Percentiles rank a stretch among this genome's conserved stretches.
Evolutionary conservation across 2,888 invertebrate genomes (phyloP).

Genomic region (Tethea ocularis): DNA sequence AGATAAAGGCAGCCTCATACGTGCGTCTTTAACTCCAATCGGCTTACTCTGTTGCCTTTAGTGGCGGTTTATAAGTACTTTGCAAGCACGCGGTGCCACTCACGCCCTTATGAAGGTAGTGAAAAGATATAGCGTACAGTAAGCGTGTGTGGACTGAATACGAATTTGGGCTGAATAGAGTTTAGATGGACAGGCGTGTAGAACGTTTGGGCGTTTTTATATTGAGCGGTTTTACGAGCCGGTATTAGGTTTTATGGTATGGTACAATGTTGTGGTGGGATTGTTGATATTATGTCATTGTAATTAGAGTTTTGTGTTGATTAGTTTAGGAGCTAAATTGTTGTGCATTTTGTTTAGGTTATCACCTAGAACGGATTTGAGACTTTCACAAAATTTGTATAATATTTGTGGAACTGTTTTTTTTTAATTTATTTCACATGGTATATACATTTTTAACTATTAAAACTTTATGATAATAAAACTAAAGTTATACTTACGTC

Average conservation of each 20-base stretch:
- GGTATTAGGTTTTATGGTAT: conserved; percentile 54
- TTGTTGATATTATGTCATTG: conserved; percentile 9
- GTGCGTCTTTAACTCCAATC: conserved; percentile 49
- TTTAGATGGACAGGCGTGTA: conserved; percentile 27
- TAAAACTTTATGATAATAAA: too few species aligned
- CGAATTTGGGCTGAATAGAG: conserved; percentile 64
- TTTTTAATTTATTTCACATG: too few species aligned
- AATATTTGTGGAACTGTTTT: too few species aligned
- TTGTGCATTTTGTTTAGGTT: too few species aligned
- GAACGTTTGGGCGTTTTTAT: conserved; percentile 57
- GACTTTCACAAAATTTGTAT: too few species aligned
- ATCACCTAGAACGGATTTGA: too few species aligned
- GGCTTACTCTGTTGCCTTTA: conserved; percentile 46
- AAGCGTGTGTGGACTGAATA: conserved; percentile 62
- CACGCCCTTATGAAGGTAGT: conserved; percentile 69
- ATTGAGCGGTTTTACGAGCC: conserved; percentile 66
- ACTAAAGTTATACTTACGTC: too few species aligned
- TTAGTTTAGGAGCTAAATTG: too few species aligned
- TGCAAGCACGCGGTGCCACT: conserved; percentile 52
- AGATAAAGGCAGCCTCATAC: conserved; percentile 57
- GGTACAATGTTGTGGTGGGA: conserved; percentile 42
- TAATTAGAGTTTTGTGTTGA: not conserved
- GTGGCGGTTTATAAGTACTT: conserved; percentile 71
- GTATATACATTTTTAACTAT: too few species aligned
- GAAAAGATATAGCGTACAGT: conserved; percentile 70